Evolutionary conservation across 2,797 vertebrate genomes (phyloP), one percentile per base, ranked within the genome.

Genomic region (Parauchenoglanis ngamensis): DNA sequence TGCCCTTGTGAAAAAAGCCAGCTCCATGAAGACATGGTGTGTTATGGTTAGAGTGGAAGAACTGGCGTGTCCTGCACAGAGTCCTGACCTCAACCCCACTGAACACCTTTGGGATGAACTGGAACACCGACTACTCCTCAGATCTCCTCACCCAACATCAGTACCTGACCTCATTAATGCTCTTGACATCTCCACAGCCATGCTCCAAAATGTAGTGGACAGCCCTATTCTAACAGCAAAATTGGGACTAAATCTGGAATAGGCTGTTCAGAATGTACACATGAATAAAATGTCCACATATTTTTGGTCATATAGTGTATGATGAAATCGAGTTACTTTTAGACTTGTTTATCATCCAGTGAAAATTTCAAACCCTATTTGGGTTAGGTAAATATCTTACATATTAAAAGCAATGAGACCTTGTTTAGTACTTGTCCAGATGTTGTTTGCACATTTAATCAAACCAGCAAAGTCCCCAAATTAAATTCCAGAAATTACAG

Each of bases 401-500:
- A 52, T 17, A 46, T 67, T 28, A 82, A 7, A n/a, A 83, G 59
- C 44, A 61, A 81, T 85, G 11, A 72, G 31, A 76, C 44, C 17
- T 65, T 65, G 46, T 78, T 68, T 52, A 68, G 31, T 31, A 52
- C 63, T 75, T 82, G 46, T 86, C 28, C 67, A 73, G 52, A 72
- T 68, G 80, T 63, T 63, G 21, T 83, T 68, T 83, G 28, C 81
- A 56, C 28, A 15, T 68, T 83, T 83, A 68, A 83, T 31, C 59
- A 67, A 12, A 28, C 59, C 31, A 35, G 44, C 83, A 23, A 63
- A 59, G 35, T 72, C 44, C 59, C 52, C 67, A 75, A 85, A 88
- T 88, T 40, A 63, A 86, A 67, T 84, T 86, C 54, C 80, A 83
- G n/a, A 84, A 84, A 84, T 87, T 78, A 57, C 73, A 59, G 65